Evolutionary conservation across 2,888 invertebrate species (phyloP), one percentile per base, ranked within the genome.

Genomic region (Nebria brevicollis): DNA sequence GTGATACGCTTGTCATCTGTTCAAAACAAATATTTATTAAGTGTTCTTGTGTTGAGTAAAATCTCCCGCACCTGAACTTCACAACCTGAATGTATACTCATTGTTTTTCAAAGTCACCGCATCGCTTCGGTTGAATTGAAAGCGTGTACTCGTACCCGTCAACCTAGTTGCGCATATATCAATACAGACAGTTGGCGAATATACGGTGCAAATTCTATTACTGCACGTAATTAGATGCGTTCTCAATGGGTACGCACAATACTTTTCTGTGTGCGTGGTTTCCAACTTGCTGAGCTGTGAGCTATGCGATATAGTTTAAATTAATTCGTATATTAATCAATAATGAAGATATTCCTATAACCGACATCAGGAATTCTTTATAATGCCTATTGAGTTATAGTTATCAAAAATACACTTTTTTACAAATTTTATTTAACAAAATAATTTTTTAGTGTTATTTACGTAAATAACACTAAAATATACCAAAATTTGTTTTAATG

Each of bases 1-100:
- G 43, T 77, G 64, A 77, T 77, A 20, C 26, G 70, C 26, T 54
- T 77, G 77, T 77, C 77, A 77, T 70, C 77, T 77, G 77, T 41
- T 68, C 26, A 77, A 34, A 11, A 8, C 54, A 54, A 77, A 77
- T 77, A 72, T 77, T 77, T 77, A 77, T 77, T 77, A 77, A 77
- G 72, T 77, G 77, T 77, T 77, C 65, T 68, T 26, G 10, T 77
- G 77, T 77, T 77, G 26, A 70, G 77, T 77, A 70, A 77, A 77
- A 77, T 77, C 72, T 77, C 77, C 54, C 13, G 34, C 41, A 72
- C 64, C 66, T 77, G 72, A 77, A 77, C 41, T 54, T 64, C 20
- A 64, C 72, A 10, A 54, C 13, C 54, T 13, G 54, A 11, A 13
- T 54, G 54, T 54, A 54, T 8, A 54, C 13, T 8, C 54, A 54